These are phyloP conservation scores for Odocoileus virginianus DNA, from an alignment of 2,113 vertebrate species.

Conservation along the genomic window DNA sequence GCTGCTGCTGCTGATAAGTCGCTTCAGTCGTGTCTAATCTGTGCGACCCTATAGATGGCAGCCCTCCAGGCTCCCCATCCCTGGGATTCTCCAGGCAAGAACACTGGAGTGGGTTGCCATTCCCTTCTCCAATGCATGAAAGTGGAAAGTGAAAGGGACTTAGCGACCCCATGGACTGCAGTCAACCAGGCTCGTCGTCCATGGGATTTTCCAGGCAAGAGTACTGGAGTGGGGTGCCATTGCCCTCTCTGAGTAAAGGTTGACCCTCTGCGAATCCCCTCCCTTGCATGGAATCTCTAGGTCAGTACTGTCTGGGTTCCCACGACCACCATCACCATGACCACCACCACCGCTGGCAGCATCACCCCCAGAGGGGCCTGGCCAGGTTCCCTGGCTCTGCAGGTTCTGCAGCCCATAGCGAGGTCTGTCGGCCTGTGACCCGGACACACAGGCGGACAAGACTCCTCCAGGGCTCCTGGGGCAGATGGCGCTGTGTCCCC, in stretches of 20 bases:
- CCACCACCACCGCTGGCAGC: accelerated
- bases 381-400: not conserved
- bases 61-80: too few relatives aligned
- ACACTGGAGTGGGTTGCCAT: too few relatives aligned
- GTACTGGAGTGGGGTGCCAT: not conserved
- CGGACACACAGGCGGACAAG: accelerated
- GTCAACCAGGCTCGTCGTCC: too few relatives aligned
- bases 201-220: not conserved
- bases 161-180: too few relatives aligned
- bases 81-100: too few relatives aligned
- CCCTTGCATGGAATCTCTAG: not conserved
- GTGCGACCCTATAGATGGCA: too few relatives aligned
- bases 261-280: not conserved
- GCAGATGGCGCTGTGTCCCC: not conserved
- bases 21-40: too few relatives aligned
- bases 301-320: not conserved
- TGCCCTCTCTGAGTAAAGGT: not conserved
- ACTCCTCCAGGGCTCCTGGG: not conserved
- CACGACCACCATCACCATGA: not conserved
- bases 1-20: too few relatives aligned
- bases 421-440: not conserved
- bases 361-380: not conserved
- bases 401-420: not conserved
- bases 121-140: too few relatives aligned
- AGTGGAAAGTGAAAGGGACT: too few relatives aligned